Percentiles rank a stretch among this genome's conserved stretches.
Evolutionary conservation across 1,140 invertebrate genomes (phyloP).

Genomic region (Anagrus nilaparvatae): DNA sequence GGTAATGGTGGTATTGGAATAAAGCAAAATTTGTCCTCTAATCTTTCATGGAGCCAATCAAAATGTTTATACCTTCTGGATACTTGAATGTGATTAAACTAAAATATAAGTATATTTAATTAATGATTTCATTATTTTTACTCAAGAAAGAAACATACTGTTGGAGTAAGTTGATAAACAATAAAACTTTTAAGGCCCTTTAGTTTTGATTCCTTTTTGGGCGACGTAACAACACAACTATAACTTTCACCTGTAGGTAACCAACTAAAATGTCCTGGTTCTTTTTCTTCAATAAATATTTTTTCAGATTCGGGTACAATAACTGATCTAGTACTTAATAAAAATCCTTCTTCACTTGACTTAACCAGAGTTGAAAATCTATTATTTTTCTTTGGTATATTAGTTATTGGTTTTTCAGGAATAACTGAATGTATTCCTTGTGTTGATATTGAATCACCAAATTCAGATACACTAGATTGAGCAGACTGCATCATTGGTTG

Average conservation of each 20-base stretch:
- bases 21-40: slow-evolving; percentile 87
- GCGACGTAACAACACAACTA: slow-evolving; percentile 79
- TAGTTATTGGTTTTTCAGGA: slow-evolving; percentile 44
- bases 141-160: slow-evolving; percentile 56
- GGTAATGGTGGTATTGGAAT: slow-evolving; percentile 93
- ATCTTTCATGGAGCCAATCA: slow-evolving; percentile 92
- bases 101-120: slow-evolving; percentile 18
- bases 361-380: slow-evolving; percentile 90
- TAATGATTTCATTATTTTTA: slow-evolving; percentile 9
- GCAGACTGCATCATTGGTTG: slow-evolving; percentile 27
- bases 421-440: slow-evolving; percentile 40
- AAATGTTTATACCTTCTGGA: slow-evolving; percentile 97
- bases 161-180: slow-evolving; percentile 90
- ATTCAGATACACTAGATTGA: slow-evolving; percentile 25
- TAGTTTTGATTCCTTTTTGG: slow-evolving; percentile 93
- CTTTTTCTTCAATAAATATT: slow-evolving; percentile 60
- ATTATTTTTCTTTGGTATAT: slow-evolving; percentile 62
- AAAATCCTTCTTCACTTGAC: slow-evolving; percentile 82
- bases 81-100: slow-evolving; percentile 89
- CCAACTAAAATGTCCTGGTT: slow-evolving; percentile 64
- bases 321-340: slow-evolving; percentile 68
- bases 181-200: slow-evolving; percentile 97
- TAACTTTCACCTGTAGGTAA: slow-evolving; percentile 59
- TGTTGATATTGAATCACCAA: slow-evolving; percentile 42
- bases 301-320: slow-evolving; percentile 65